A percentile compares a stretch with the other conserved stretches of the same genome.
These are phyloP conservation scores for Drosophila mauritiana DNA, from an alignment of 1,140 invertebrate genomes.

Conservation along the genomic window DNA sequence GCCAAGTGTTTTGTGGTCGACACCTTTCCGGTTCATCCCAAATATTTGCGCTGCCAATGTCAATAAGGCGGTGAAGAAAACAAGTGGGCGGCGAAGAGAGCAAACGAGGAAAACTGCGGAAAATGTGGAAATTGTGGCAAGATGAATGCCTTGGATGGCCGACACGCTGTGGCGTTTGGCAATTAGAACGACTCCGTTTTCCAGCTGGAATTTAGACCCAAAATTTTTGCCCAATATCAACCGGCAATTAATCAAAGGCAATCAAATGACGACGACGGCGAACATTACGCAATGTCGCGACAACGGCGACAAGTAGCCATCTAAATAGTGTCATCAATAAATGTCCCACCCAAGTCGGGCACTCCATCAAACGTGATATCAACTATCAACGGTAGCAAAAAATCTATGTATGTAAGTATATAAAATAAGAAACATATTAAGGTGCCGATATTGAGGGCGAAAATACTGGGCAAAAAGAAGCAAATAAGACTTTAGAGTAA, in stretches of 20 bases:
- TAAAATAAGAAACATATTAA: background rate
- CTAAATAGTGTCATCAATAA: constrained; percentile 67
- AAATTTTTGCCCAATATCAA: constrained; percentile 16
- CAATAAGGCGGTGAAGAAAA: constrained; percentile 56
- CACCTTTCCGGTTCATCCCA: constrained; percentile 63
- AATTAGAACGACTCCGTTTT: constrained; percentile 11
- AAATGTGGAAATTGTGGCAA: constrained; percentile 29
- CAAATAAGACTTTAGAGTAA: background rate
- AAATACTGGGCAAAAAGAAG: background rate
- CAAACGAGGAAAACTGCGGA: constrained; percentile 4
- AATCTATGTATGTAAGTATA: no score
- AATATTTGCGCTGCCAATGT: constrained; percentile 68
- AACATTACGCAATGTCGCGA: constrained; percentile 32
- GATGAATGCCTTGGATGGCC: constrained; percentile 20
- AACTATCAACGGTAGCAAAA: constrained; percentile 45
- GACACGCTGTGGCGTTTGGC: constrained; percentile 1
- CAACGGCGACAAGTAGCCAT: constrained; percentile 42
- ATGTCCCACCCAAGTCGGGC: constrained; percentile 44
- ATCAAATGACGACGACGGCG: constrained; percentile 25
- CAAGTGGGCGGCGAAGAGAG: background rate
- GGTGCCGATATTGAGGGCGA: constrained; percentile 9
- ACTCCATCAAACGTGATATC: constrained; percentile 47
- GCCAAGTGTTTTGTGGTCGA: constrained; percentile 39
- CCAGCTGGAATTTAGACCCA: constrained; percentile 18
- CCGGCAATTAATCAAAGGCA: constrained; percentile 41